Percentiles rank a stretch among this genome's conserved stretches.
These are phyloP conservation scores for Trissolcus japonicus DNA, from an alignment of 2,888 invertebrate genomes.

Conservation along the genomic window DNA sequence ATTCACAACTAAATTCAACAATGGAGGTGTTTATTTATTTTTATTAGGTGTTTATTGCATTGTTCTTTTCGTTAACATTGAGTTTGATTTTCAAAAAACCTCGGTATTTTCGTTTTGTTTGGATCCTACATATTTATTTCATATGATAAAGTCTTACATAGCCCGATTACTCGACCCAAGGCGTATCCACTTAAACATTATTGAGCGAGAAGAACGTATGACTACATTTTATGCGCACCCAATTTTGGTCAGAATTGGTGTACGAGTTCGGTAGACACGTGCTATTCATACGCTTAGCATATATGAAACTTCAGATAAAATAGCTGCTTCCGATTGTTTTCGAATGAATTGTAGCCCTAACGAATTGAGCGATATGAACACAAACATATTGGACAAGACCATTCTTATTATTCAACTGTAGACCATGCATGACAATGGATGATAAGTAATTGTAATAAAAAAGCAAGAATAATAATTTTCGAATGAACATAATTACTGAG, in stretches of 20 bases:
- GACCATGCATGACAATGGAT: no score
- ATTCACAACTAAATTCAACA: no score
- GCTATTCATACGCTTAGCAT: slow-evolving; percentile 41
- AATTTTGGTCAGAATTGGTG: slow-evolving; percentile 43
- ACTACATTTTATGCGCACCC: slow-evolving; percentile 53
- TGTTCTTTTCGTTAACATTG: no score
- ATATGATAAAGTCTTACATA: slow-evolving; percentile 49
- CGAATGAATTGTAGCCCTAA: no score
- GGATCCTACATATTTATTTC: slow-evolving; percentile 30
- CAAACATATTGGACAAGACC: no score
- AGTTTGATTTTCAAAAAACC: neutral
- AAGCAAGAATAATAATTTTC: no score
- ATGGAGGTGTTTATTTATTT: no score
- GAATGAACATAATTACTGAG: no score
- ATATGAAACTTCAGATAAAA: slow-evolving; percentile 25
- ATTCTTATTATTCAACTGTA: no score
- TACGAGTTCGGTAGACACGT: slow-evolving; percentile 41
- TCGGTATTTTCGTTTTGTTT: slow-evolving; percentile 18
- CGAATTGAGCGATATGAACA: no score
- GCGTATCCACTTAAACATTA: slow-evolving; percentile 56
- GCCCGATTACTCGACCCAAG: slow-evolving; percentile 56
- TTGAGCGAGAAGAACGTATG: slow-evolving; percentile 54
- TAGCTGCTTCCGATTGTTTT: slow-evolving; percentile 16
- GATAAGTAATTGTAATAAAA: no score
- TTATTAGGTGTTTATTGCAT: no score